A percentile compares a stretch with the other conserved stretches of the same genome.
Evolutionary conservation across 1,140 invertebrate species (phyloP).

Genomic region (Theocolax elegans): DNA sequence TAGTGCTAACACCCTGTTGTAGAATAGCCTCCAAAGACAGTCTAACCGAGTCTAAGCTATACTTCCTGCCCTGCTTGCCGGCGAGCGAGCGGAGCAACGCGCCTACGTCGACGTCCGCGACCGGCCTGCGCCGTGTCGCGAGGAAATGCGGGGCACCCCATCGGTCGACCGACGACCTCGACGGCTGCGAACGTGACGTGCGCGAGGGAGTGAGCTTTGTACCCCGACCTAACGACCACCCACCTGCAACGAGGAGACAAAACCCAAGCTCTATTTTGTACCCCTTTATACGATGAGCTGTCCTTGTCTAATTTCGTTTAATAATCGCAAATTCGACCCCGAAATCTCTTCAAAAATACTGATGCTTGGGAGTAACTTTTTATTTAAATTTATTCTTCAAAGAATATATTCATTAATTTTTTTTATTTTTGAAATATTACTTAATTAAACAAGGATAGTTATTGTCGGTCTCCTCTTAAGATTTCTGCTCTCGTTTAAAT

Average conservation of each 20-base stretch:
- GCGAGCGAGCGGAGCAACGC: constrained; percentile 64
- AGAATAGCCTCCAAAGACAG: constrained; percentile 69
- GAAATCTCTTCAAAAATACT: too few relatives aligned
- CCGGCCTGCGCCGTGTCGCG: constrained; percentile 46
- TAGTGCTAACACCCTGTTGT: constrained; percentile 68
- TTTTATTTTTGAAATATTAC: too few relatives aligned
- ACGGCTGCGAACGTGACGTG: not conserved
- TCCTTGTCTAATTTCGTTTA: too few relatives aligned
- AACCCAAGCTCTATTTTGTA: constrained; percentile 62
- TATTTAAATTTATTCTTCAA: too few relatives aligned
- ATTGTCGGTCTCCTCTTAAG: too few relatives aligned
- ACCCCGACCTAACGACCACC: constrained; percentile 42
- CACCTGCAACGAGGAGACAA: constrained; percentile 64
- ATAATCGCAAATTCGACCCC: too few relatives aligned
- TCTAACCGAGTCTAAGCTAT: constrained; percentile 67
- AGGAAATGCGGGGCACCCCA: constrained; percentile 25
- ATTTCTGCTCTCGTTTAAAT: too few relatives aligned
- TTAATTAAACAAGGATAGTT: too few relatives aligned
- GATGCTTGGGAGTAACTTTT: too few relatives aligned
- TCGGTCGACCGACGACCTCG: not conserved
- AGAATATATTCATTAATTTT: too few relatives aligned
- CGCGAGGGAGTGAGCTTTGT: constrained; percentile 13
- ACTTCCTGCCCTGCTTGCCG: constrained; percentile 67
- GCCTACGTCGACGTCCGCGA: constrained; percentile 59
- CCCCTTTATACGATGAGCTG: too few relatives aligned